phyloP scores from a whole-genome alignment of 2,797 vertebrate species.

The Paguma larvata region DNA sequence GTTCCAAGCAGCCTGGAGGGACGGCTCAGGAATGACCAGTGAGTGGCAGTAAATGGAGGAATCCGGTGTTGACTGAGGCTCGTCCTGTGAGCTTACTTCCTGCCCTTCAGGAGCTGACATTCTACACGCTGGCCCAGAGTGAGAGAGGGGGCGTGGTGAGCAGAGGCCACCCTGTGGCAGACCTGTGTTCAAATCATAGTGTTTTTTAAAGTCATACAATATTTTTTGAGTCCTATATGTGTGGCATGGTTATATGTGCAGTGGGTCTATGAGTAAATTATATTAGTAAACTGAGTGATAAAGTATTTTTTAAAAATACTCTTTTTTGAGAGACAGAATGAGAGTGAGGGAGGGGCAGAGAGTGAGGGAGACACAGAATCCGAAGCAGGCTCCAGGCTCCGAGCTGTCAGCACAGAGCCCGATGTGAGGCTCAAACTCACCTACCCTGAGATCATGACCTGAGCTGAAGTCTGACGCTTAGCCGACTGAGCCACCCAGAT shows the following conservation, averaged over 20 bases:
- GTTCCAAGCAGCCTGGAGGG: neutral
- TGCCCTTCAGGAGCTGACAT: rapidly evolving
- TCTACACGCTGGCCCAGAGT: neutral
- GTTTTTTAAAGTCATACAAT: neutral
- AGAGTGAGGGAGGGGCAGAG: too few relatives aligned
- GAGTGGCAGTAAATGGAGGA: neutral
- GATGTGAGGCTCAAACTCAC: too few relatives aligned
- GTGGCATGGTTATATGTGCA: neutral
- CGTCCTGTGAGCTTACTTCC: neutral
- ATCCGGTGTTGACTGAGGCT: neutral
- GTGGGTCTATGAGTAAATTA: neutral
- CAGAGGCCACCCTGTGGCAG: neutral
- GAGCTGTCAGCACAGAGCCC: too few relatives aligned
- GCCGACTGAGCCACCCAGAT: too few relatives aligned
- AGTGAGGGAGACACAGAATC: too few relatives aligned
- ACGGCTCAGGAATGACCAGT: neutral
- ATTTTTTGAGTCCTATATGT: rapidly evolving
- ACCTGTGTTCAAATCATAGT: neutral
- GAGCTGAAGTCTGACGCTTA: too few relatives aligned
- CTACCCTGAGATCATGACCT: too few relatives aligned
- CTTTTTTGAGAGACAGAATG: too few relatives aligned
- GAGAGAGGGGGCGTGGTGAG: neutral
- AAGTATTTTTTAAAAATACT: too few relatives aligned
- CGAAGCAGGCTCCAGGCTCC: too few relatives aligned
- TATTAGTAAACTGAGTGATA: too few relatives aligned